Base-by-base conservation (phyloP, 2,888 invertebrate species). In the Erebia epiphron region DNA sequence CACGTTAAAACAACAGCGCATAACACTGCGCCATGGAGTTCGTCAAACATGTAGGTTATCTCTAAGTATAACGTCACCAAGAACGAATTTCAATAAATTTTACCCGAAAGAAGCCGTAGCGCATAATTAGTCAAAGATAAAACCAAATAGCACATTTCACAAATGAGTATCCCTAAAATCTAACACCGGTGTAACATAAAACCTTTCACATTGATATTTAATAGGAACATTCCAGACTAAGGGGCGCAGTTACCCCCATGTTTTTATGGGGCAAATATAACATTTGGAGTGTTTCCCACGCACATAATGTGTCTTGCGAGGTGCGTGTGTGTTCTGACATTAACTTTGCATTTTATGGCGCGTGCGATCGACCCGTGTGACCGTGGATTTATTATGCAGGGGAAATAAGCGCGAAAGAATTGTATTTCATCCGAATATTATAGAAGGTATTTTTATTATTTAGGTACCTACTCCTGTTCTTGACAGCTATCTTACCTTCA, bases 261-360 rank as follows among this genome's bases (percentile, higher is more conserved):
- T 41, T 61, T 43, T 61, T 61, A 43, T 61, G 61, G 41, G 21
- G 56, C 26, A 62, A 43, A 64, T 50, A 64, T 64, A 50, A 64
- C 35, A 64, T 52, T 52, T 16, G 18, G 52, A 64, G 52, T 64
- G 64, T 50, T 64, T 35, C 21, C 52, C 26, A 50, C 26, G 64
- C 64, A 52, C 35, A 52, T 26, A 21, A 52, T 52, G 56, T 26
- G 56, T 21, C 56, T 57, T 13, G 54, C 9, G 10, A 54, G 26
- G 43, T 18, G 61, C 61, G 61, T 61, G 61, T 43, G 61, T 43
- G 43, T 61, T 10, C 7, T 18, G 61, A 61, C 61, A 43, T 61
- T 61, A 43, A 43, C 61, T 61, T 61, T 43, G 18, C 61, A 43
- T 43, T 43, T 43, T 61, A 61, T 43, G 16, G 46, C 8, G 13